Conservation (phyloP, 1,140 invertebrate species). For the Cydia strobilella region DNA sequence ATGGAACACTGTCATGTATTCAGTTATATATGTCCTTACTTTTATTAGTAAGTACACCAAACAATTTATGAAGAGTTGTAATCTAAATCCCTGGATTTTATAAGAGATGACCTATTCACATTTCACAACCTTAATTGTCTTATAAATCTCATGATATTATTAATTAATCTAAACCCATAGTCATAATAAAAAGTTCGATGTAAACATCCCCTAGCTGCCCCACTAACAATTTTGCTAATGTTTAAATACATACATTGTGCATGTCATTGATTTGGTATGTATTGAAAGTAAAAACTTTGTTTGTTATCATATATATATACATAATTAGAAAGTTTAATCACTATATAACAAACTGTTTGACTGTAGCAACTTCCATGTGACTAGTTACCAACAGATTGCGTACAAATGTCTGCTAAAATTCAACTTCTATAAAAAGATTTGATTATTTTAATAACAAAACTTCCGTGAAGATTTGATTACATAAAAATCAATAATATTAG, state of each 20-base stretch:
- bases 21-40: constrained; percentile 11
- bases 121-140: background rate
- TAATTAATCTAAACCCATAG: background rate
- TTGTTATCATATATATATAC: constrained; percentile 2
- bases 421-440: constrained; percentile 14
- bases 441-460: too few relatives aligned
- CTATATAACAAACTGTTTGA: background rate
- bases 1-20: constrained; percentile 13
- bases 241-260: background rate
- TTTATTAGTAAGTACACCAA: background rate
- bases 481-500: background rate
- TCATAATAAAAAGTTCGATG: background rate
- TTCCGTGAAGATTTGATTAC: too few relatives aligned
- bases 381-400: constrained; percentile 10
- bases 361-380: background rate
- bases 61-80: constrained; percentile 15
- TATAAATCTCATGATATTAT: background rate
- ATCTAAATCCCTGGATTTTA: background rate
- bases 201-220: background rate
- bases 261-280: background rate
- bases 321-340: constrained; percentile 10
- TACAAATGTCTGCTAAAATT: constrained; percentile 9
- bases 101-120: background rate
- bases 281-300: background rate
- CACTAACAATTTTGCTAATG: constrained; percentile 22